A percentile compares a stretch with the other conserved stretches of the same genome.
These are phyloP conservation scores for Ashinkailepas kermadecensis DNA, from an alignment of 2,888 invertebrate species.

Conservation along the genomic window DNA sequence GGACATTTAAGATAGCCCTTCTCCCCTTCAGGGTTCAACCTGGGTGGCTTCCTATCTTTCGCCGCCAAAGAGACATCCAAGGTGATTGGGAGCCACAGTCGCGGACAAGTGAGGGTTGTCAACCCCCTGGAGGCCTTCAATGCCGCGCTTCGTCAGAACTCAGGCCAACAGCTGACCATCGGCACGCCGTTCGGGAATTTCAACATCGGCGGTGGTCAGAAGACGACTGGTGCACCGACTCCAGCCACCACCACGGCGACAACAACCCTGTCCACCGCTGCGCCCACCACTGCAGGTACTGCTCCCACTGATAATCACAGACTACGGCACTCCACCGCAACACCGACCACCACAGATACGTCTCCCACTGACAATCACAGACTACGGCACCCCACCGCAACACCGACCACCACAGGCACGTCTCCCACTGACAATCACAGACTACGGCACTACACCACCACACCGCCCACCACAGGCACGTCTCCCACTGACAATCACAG, in stretches of 20 bases:
- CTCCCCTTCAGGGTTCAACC: neutral
- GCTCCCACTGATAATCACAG: too few relatives aligned
- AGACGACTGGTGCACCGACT: slow-evolving; percentile 21
- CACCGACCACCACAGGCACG: slow-evolving; percentile 27
- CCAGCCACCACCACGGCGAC: neutral
- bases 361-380: too few relatives aligned
- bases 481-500: too few relatives aligned
- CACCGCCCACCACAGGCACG: too few relatives aligned
- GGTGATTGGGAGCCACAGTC: neutral
- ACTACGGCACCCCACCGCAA: neutral
- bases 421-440: too few relatives aligned
- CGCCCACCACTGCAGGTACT: slow-evolving; percentile 26
- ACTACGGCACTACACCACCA: too few relatives aligned
- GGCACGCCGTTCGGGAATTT: slow-evolving; percentile 23
- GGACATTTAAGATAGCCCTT: too few relatives aligned
- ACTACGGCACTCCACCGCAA: neutral
- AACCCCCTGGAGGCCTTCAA: neutral
- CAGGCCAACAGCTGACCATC: neutral
- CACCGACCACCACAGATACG: slow-evolving; percentile 27
- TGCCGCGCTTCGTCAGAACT: neutral
- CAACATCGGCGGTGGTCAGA: slow-evolving; percentile 29
- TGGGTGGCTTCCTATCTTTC: neutral
- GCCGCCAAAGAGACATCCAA: neutral
- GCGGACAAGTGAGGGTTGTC: neutral
- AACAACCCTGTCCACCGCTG: slow-evolving; percentile 22